Conservation (phyloP, 2,113 vertebrate species). For the Columbina picui region DNA sequence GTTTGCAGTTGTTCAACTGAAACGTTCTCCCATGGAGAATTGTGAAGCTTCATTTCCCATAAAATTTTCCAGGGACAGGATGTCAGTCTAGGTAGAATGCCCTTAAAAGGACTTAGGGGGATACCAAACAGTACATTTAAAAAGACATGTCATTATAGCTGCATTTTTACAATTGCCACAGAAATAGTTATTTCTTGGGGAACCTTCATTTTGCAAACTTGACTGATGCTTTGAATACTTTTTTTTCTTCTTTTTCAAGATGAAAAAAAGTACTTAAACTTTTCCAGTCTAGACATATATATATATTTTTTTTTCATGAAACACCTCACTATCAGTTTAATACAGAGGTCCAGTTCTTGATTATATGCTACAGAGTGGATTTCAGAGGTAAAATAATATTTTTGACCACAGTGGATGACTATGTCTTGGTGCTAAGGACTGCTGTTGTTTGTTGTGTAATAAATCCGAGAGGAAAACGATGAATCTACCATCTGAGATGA, state of each 20-base stretch:
- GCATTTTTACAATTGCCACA: not conserved
- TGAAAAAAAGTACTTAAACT: not conserved
- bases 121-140: not conserved
- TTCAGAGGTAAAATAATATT: not conserved
- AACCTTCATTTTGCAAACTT: not conserved
- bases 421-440: not conserved
- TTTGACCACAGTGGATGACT: not conserved
- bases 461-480: not conserved
- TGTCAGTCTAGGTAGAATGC: not conserved
- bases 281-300: not conserved
- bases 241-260: not conserved
- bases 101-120: not conserved
- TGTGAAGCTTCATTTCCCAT: slow-evolving; percentile 19
- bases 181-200: not conserved
- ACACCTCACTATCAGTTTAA: not conserved
- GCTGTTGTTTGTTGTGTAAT: not conserved
- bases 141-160: not conserved
- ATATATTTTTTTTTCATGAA: not conserved
- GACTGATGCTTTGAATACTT: not conserved
- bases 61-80: not conserved
- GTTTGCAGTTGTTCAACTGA: not conserved
- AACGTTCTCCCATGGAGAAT: not conserved
- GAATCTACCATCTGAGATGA: not conserved
- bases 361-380: not conserved
- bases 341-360: not conserved